phyloP scores from a whole-genome alignment of 2,113 vertebrate genomes.

The Peromyscus californicus region DNA sequence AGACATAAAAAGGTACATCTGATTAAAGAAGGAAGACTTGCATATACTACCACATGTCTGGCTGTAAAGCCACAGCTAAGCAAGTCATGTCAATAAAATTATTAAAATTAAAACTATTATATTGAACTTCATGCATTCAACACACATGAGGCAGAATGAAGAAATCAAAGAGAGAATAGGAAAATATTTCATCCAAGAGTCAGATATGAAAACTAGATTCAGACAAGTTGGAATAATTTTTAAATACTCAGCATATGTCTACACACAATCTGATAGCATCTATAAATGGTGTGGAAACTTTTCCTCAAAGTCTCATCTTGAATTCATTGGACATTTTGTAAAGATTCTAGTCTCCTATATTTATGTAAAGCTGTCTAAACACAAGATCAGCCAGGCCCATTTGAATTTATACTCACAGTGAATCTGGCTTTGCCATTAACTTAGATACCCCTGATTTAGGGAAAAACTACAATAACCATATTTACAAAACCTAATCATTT shows the following conservation, averaged over 20 bases:
- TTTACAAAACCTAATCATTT: slow-evolving; percentile 32
- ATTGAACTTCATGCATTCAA: slow-evolving; percentile 40
- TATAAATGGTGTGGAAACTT: neutral
- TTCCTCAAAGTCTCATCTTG: slow-evolving; percentile 38
- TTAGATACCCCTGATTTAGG: slow-evolving; percentile 5
- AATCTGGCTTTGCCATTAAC: slow-evolving; percentile 41
- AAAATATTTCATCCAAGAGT: neutral
- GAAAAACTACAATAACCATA: neutral
- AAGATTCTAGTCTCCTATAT: slow-evolving; percentile 43
- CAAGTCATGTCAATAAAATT: slow-evolving; percentile 1
- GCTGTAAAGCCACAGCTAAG: slow-evolving; percentile 33
- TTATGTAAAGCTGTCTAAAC: slow-evolving; percentile 26
- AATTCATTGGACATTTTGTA: neutral
- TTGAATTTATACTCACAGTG: slow-evolving; percentile 30
- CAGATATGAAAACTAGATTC: slow-evolving; percentile 17
- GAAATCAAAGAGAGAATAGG: neutral
- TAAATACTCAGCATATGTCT: slow-evolving; percentile 20
- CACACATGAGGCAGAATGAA: neutral
- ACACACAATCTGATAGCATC: neutral
- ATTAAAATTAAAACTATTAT: slow-evolving; percentile 12
- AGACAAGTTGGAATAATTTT: slow-evolving; percentile 23
- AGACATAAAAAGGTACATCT: slow-evolving; percentile 7
- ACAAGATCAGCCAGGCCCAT: neutral
- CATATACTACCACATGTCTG: neutral
- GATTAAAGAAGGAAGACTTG: neutral